Conservation (phyloP, 2,888 invertebrate genomes). For the Villa cingulata region DNA sequence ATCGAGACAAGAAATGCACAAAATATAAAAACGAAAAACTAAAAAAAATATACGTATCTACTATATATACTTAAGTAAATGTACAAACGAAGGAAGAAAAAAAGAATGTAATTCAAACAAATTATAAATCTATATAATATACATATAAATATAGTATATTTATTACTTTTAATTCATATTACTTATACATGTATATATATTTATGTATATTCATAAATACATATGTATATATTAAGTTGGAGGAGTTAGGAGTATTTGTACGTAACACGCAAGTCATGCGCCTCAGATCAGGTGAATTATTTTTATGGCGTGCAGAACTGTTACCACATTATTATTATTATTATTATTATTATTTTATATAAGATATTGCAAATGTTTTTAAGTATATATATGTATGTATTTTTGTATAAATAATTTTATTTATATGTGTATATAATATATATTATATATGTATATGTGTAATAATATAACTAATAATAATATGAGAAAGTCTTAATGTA, state of each 20-base stretch:
- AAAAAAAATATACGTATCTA: not conserved
- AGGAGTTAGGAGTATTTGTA: constrained; percentile 8
- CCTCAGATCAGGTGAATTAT: constrained; percentile 9
- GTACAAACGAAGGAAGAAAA: not conserved
- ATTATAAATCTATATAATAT: no score
- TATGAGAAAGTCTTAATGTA: not conserved
- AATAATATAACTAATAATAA: not conserved
- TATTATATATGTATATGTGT: not conserved
- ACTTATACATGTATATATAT: no score
- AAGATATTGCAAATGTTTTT: no score
- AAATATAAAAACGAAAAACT: not conserved
- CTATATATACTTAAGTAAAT: no score
- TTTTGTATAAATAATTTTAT: not conserved
- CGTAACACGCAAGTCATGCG: constrained; percentile 7
- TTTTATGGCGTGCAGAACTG: constrained; percentile 1
- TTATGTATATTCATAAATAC: no score
- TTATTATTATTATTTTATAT: no score
- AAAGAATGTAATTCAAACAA: no score
- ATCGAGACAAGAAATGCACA: not conserved
- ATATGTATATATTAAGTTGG: not conserved
- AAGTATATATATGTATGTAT: no score
- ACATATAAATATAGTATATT: no score
- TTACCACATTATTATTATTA: no score
- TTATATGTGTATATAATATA: not conserved
- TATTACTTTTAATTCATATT: no score